These are phyloP conservation scores for Drosophila lini DNA, from an alignment of 1,140 invertebrate genomes.

Conservation along the genomic window DNA sequence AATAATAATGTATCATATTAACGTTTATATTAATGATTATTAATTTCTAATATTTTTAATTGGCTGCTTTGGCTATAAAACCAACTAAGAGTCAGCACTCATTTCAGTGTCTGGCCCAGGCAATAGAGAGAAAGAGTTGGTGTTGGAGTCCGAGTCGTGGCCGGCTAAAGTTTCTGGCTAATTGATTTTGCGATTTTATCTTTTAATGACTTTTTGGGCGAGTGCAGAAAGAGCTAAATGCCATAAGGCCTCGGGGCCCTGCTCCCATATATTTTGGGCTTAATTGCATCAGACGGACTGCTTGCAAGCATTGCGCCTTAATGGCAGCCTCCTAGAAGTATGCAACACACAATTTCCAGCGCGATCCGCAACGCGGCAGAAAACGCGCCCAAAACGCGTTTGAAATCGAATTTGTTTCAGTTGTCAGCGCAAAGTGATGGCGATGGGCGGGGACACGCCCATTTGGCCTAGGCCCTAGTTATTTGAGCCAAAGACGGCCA, in stretches of 20 bases:
- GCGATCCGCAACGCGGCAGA: slow-evolving; percentile 11
- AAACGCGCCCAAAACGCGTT: slow-evolving; percentile 39
- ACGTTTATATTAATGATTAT: no score
- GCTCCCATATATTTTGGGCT: slow-evolving; percentile 47
- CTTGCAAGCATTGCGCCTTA: slow-evolving; percentile 9
- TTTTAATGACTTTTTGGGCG: slow-evolving; percentile 80
- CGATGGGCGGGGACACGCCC: background rate
- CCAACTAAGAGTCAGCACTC: background rate
- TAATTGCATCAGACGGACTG: slow-evolving; percentile 54
- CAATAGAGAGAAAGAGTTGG: slow-evolving; percentile 14
- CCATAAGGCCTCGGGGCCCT: slow-evolving; percentile 1
- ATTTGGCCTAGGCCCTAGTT: slow-evolving; percentile 9
- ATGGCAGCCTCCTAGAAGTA: slow-evolving; percentile 24
- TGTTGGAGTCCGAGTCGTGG: slow-evolving; percentile 12
- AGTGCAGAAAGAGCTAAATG: slow-evolving; percentile 53
- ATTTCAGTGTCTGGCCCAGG: background rate
- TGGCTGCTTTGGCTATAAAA: background rate
- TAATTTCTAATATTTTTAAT: no score
- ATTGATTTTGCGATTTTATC: slow-evolving; percentile 83
- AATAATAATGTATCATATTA: no score
- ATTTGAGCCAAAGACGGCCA: slow-evolving; percentile 10
- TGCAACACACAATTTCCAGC: slow-evolving; percentile 2
- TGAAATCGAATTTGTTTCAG: slow-evolving; percentile 27
- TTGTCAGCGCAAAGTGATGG: slow-evolving; percentile 26
- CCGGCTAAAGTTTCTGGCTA: slow-evolving; percentile 77